Conservation (phyloP, 92 coral and sea anemone genomes). For the Umimayanthus chanpuru region DNA sequence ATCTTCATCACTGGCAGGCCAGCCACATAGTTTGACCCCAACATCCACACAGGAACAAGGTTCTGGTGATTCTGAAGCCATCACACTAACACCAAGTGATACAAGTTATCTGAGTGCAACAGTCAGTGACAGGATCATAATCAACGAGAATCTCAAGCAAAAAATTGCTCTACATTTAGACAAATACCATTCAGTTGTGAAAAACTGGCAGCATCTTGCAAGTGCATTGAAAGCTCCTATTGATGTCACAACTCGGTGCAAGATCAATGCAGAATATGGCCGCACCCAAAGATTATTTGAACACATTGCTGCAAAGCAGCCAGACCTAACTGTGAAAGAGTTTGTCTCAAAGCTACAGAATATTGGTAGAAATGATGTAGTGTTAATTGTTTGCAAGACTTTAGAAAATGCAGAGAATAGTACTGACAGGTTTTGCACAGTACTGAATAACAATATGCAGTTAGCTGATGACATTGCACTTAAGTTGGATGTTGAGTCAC, state of each 20-base stretch:
- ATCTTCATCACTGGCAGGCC: neutral
- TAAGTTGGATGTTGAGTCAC: neutral
- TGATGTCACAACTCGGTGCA: constrained; percentile 12
- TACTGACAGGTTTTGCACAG: neutral
- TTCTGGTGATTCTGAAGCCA: neutral
- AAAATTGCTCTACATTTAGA: neutral
- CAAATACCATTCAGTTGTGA: constrained; percentile 10
- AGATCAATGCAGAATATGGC: constrained; percentile 11
- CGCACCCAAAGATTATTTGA: neutral
- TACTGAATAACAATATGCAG: neutral
- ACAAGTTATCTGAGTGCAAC: neutral
- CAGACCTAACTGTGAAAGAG: neutral
- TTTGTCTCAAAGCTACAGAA: constrained; percentile 4
- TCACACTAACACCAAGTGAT: neutral
- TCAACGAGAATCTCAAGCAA: neutral
- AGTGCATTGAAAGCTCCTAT: neutral
- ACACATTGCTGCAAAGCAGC: neutral
- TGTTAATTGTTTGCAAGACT: neutral
- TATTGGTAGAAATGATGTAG: constrained; percentile 22
- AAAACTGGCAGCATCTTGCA: constrained; percentile 36
- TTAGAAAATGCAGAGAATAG: constrained; percentile 3
- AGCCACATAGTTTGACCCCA: constrained; percentile 7
- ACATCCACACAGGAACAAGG: constrained; percentile 7
- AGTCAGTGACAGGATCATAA: neutral
- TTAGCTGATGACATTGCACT: constrained; percentile 4